phyloP scores from a whole-genome alignment of 2,888 invertebrate species.

The Psylliodes chrysocephalus region DNA sequence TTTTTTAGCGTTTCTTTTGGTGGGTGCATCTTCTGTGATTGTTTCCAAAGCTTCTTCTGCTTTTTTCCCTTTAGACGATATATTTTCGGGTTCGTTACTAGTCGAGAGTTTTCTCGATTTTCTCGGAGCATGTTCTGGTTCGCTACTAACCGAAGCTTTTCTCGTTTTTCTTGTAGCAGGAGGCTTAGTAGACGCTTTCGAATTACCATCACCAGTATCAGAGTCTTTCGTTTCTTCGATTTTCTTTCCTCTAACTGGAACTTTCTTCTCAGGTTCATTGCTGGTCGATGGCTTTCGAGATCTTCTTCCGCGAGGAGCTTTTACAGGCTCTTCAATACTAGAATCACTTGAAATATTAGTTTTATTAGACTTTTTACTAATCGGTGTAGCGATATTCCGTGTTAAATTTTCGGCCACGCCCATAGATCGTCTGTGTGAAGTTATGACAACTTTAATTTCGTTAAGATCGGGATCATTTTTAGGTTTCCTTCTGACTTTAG shows the following conservation, averaged over 20 bases:
- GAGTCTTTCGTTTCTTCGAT: neutral
- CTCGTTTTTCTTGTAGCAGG: conserved; percentile 2
- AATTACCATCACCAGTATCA: neutral
- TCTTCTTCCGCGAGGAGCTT: neutral
- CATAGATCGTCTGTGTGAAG: conserved; percentile 44
- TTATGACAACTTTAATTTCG: conserved; percentile 42
- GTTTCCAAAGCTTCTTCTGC: neutral
- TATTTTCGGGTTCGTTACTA: neutral
- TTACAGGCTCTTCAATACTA: too few species aligned
- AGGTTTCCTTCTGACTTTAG: conserved; percentile 41
- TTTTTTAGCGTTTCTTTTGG: neutral
- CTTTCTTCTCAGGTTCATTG: neutral
- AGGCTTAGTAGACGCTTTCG: neutral
- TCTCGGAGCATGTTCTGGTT: neutral
- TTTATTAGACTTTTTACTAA: too few species aligned
- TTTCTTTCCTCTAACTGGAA: too few species aligned
- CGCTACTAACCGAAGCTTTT: neutral
- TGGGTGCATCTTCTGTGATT: neutral
- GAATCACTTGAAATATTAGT: too few species aligned
- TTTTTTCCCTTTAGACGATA: neutral
- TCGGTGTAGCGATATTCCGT: neutral
- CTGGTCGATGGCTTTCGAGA: conserved; percentile 4
- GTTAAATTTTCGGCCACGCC: conserved; percentile 25
- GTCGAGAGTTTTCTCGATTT: neutral
- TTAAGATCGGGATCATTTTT: conserved; percentile 21